A percentile compares a stretch with the other conserved stretches of the same genome.
phyloP scores from a whole-genome alignment of 2,113 vertebrate genomes.

The Sminthopsis crassicaudata region DNA sequence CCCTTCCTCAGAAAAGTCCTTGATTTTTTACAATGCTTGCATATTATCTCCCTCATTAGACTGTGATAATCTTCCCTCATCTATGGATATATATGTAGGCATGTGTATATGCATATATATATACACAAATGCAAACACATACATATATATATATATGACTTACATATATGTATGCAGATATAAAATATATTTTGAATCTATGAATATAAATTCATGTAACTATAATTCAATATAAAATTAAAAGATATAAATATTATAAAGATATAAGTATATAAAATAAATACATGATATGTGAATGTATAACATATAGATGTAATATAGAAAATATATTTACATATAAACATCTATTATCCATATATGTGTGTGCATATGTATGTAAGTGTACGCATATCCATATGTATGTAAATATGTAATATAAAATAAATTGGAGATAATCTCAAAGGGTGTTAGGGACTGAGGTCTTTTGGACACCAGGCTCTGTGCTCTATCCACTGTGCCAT shows the following conservation, averaged over 20 bases:
- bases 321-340: neutral
- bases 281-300: neutral
- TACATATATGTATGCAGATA: neutral
- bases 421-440: neutral
- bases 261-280: neutral
- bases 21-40: neutral
- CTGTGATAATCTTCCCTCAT: too few species aligned
- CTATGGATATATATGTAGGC: too few species aligned
- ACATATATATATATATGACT: too few species aligned
- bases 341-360: neutral
- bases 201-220: neutral
- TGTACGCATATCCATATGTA: neutral
- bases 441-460: too few species aligned
- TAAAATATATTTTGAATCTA: neutral
- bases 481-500: too few species aligned
- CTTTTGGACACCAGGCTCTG: too few species aligned
- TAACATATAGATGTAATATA: neutral
- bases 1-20: neutral
- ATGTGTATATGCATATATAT: neutral
- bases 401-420: neutral
- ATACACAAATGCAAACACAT: too few species aligned
- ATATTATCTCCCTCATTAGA: too few species aligned
- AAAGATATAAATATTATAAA: neutral
- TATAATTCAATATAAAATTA: neutral
- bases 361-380: too few species aligned